Base-by-base conservation (phyloP, 2,113 vertebrate genomes). In the Microcebus murinus region DNA sequence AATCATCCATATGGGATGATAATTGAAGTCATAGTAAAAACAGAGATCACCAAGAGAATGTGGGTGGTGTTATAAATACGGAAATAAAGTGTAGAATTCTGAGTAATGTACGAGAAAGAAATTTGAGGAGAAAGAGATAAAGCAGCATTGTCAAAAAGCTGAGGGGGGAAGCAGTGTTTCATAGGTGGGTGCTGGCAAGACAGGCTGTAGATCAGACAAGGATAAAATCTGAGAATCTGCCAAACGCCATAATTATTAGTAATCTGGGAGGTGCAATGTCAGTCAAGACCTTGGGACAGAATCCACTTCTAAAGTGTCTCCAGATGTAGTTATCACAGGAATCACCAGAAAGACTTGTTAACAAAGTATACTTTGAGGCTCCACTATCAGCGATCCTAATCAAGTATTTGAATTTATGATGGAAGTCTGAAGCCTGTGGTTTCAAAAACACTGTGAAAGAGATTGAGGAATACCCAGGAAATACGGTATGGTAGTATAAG, bases 101-200 rank as follows among this genome's bases (percentile, higher is more conserved):
- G 27, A 55, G 6, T 11, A 87, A 36, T 63, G 87, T 74, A 42
- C 27, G 59, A 77, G 27, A 29, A 82, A 70, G 1, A 5, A 23
- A 57, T 77, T 80, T 52, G 57, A 52, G 6, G 68, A 84, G 87
- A 67, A 94, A 27, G 31, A 91, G 10, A 34, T 50, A 23, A 68
- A 65, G 45, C 34, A 31, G 12, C 15, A 87, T 50, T 50, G 45
- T 23, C 36, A 52, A 34, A 82, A 50, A 61, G 42, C 27, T 65
- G 71, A 1, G 0, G n/a, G 20, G 1, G 4, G 29, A 27, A 23
- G 18, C 48, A 45, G 18, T 18, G 61, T 31, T 70, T 68, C n/a
- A n/a, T n/a, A n/a, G n/a, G n/a, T 3, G 20, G 31, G 14, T 39
- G 12, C 34, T 13, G 27, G 45, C 55, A 34, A 77, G 45, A 57